Percentiles rank a stretch among this genome's conserved stretches.
Evolutionary conservation across 2,797 vertebrate species (phyloP).

Genomic region (Euphonia xanthogaster): DNA sequence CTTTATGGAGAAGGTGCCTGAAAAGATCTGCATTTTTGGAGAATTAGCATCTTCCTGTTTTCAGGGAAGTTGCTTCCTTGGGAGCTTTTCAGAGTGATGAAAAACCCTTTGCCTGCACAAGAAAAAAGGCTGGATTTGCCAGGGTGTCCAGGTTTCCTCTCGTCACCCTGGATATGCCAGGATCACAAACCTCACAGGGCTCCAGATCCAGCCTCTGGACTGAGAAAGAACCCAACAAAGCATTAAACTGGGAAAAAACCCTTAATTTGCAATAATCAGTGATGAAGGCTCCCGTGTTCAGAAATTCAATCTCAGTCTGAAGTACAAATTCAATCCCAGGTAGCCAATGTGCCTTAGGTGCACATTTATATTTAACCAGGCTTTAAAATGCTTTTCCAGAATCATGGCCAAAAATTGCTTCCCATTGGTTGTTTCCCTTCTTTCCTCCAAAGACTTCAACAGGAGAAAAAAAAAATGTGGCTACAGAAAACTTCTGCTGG

Average conservation of each 20-base stretch:
- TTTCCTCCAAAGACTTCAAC: background rate
- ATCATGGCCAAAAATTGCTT: background rate
- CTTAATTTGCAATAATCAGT: background rate
- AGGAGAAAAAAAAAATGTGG: background rate
- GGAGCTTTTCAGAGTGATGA: background rate
- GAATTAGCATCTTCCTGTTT: conserved; percentile 24
- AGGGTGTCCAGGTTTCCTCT: background rate
- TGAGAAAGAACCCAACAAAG: background rate
- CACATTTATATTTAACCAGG: background rate
- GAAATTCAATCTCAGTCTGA: background rate
- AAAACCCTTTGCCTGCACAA: background rate
- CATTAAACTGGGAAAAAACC: background rate
- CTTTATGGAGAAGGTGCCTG: background rate
- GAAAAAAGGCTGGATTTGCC: background rate
- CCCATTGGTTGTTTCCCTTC: background rate
- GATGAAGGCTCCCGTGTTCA: background rate
- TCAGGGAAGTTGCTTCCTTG: background rate
- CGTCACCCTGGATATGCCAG: background rate
- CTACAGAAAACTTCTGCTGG: background rate
- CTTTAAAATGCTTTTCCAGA: conserved; percentile 28
- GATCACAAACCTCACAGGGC: fast-evolving
- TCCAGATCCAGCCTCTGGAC: background rate
- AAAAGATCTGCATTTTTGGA: background rate
- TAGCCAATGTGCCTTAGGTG: background rate
- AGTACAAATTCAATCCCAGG: background rate